Percentiles rank a stretch among this genome's conserved stretches.
Conservation (phyloP, 2,888 invertebrate genomes). For the Merodon equestris region DNA sequence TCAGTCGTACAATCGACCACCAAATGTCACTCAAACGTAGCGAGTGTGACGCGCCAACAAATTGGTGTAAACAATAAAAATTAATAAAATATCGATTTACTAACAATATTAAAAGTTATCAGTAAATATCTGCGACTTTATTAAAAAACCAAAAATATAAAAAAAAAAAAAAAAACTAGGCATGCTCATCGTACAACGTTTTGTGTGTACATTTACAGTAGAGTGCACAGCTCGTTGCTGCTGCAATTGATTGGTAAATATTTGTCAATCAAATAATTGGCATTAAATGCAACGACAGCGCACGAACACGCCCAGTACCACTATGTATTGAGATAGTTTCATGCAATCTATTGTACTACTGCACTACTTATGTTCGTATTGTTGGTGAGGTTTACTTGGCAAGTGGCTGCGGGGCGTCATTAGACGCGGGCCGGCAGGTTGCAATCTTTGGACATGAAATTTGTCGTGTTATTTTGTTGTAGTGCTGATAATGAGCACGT, state of each 20-base stretch:
- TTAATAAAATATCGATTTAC: slow-evolving; percentile 51
- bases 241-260: slow-evolving; percentile 55
- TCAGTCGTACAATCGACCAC: slow-evolving; percentile 21
- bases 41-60: neutral
- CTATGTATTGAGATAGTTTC: too few relatives aligned
- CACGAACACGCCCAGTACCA: too few relatives aligned
- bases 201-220: too few relatives aligned
- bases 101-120: slow-evolving; percentile 30
- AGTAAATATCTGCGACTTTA: slow-evolving; percentile 25
- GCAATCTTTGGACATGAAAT: slow-evolving; percentile 40
- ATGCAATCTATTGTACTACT: too few relatives aligned
- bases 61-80: slow-evolving; percentile 27
- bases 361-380: too few relatives aligned
- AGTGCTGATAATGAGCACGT: slow-evolving; percentile 40
- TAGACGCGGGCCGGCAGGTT: neutral
- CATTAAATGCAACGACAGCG: neutral
- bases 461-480: slow-evolving; percentile 39
- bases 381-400: too few relatives aligned
- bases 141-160: slow-evolving; percentile 5
- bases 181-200: too few relatives aligned
- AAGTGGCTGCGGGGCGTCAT: too few relatives aligned
- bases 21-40: neutral
- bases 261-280: slow-evolving; percentile 41
- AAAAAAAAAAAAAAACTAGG: neutral
- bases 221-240: too few relatives aligned